These are phyloP conservation scores for Hirudo medicinalis DNA, from an alignment of 1,140 invertebrate species.

Conservation along the genomic window DNA sequence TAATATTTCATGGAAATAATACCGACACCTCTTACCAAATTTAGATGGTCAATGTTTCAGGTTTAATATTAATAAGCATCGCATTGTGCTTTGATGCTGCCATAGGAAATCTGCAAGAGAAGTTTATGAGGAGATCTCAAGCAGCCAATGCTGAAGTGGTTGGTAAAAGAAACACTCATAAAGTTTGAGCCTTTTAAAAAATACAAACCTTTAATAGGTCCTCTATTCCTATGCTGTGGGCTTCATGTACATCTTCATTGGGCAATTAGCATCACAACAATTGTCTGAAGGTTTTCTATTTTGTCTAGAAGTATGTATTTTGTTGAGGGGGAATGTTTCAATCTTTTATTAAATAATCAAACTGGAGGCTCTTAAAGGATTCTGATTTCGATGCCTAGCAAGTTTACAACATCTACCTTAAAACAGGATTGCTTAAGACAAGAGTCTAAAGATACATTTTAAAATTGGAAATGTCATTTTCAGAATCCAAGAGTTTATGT, in stretches of 20 bases:
- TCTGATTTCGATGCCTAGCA: too few species aligned
- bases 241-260: constrained; percentile 11
- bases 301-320: not conserved
- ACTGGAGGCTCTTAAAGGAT: too few species aligned
- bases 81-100: constrained; percentile 80
- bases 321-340: too few species aligned
- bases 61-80: constrained; percentile 69
- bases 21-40: constrained; percentile 10
- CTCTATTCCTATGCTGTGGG: constrained; percentile 17
- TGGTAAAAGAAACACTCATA: constrained; percentile 19
- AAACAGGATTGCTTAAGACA: too few species aligned
- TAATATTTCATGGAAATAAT: constrained; percentile 23
- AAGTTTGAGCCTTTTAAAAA: not conserved
- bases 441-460: too few species aligned
- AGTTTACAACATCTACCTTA: too few species aligned
- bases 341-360: too few species aligned
- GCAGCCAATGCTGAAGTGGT: constrained; percentile 77
- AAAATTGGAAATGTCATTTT: constrained; percentile 25
- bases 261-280: not conserved
- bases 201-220: not conserved
- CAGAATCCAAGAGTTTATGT: constrained; percentile 61
- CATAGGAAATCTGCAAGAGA: constrained; percentile 92
- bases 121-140: constrained; percentile 68
- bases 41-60: constrained; percentile 34
- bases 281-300: not conserved